Conservation (phyloP, 1,140 invertebrate species). For the Andrena cerasifolii region DNA sequence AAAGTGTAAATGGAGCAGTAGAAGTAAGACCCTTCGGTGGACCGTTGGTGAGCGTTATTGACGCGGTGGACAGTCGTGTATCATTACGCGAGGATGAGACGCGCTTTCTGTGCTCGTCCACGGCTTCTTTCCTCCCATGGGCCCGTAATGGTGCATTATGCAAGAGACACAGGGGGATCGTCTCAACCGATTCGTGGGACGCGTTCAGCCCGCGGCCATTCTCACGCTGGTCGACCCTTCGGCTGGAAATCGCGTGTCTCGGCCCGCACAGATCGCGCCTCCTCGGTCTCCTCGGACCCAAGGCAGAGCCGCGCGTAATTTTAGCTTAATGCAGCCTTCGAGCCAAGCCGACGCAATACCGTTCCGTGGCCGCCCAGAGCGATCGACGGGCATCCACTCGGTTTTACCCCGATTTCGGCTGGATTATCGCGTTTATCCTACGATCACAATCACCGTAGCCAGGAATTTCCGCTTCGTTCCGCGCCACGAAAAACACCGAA, state of each 20-base stretch:
- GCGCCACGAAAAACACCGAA: not conserved
- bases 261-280: not conserved
- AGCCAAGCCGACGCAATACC: not conserved
- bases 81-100: not conserved
- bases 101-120: too few species aligned
- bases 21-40: too few species aligned
- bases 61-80: not conserved
- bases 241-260: too few species aligned
- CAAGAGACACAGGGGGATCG: not conserved
- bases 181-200: not conserved
- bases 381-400: not conserved
- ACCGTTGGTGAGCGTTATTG: too few species aligned
- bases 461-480: slow-evolving; percentile 1
- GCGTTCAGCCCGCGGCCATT: not conserved
- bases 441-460: not conserved
- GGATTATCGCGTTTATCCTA: not conserved
- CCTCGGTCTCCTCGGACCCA: not conserved
- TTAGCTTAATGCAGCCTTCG: not conserved
- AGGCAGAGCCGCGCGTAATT: slow-evolving; percentile 3
- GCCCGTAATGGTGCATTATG: slow-evolving; percentile 13
- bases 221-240: not conserved
- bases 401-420: not conserved
- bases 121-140: not conserved
- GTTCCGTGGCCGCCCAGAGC: not conserved
- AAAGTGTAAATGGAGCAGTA: too few species aligned